Percentiles rank a stretch among this genome's conserved stretches.
These are phyloP conservation scores for Cataglyphis altisquamis DNA, from an alignment of 2,888 invertebrate species.

Conservation along the genomic window DNA sequence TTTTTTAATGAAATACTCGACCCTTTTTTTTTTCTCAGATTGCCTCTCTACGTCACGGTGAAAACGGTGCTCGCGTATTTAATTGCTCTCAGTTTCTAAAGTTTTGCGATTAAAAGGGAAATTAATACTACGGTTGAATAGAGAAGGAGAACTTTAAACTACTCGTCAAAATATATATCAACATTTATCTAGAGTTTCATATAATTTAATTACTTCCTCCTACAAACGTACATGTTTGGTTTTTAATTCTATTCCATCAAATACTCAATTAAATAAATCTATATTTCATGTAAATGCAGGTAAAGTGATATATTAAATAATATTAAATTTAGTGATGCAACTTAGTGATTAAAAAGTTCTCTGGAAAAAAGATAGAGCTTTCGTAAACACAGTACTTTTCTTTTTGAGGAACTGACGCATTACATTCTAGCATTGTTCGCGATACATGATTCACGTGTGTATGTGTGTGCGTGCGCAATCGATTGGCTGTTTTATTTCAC, in stretches of 20 bases:
- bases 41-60: background rate
- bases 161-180: background rate
- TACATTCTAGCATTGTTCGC: background rate
- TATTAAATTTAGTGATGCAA: background rate
- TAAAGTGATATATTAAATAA: background rate
- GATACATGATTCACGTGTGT: background rate
- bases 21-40: conserved; percentile 14
- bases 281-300: no score
- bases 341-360: background rate
- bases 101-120: conserved; percentile 21
- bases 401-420: background rate
- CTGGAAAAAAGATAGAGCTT: background rate
- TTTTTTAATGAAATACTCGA: conserved; percentile 42
- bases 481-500: conserved; percentile 70
- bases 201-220: background rate
- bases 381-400: background rate
- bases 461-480: conserved; percentile 55
- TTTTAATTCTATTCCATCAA: background rate
- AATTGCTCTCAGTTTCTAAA: conserved; percentile 23
- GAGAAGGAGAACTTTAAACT: conserved; percentile 6
- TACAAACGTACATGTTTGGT: background rate
- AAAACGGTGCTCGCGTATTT: background rate
- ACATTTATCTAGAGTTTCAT: background rate
- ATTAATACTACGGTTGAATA: conserved; percentile 1
- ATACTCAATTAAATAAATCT: background rate